Conservation (phyloP, 1,140 invertebrate genomes). For the Triops cancriformis region DNA sequence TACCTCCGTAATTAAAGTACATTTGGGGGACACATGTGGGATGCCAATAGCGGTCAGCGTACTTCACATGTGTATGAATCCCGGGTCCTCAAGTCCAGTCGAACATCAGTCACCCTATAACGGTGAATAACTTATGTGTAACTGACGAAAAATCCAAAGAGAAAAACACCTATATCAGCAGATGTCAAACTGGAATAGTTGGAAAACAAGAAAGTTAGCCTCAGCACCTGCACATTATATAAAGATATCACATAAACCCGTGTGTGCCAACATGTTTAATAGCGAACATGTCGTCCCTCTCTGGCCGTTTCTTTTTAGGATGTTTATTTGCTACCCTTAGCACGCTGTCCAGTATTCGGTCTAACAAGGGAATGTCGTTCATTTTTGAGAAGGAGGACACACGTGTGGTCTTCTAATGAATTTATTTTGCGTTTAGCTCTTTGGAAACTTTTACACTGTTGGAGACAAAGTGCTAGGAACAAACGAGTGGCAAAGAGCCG, state of each 20-base stretch:
- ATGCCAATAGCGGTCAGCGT: too few species aligned
- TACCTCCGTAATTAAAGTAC: too few species aligned
- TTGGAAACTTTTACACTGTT: not conserved
- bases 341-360: not conserved
- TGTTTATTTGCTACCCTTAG: not conserved
- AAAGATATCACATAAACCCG: not conserved
- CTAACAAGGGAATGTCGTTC: not conserved
- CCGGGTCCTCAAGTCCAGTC: not conserved
- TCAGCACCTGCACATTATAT: constrained; percentile 10
- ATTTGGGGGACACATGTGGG: too few species aligned
- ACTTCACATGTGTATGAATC: too few species aligned
- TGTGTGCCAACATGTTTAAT: not conserved
- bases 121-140: not conserved
- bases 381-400: not conserved
- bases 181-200: constrained; percentile 4
- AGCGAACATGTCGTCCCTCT: not conserved
- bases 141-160: constrained; percentile 4
- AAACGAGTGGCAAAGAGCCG: constrained; percentile 9
- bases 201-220: not conserved
- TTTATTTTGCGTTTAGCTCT: not conserved
- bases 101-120: not conserved
- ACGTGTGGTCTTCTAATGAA: not conserved
- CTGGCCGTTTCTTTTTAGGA: not conserved
- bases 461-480: constrained; percentile 6
- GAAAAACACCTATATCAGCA: not conserved